These are phyloP conservation scores for Melinaea menophilus DNA, from an alignment of 2,888 invertebrate genomes.

Conservation along the genomic window DNA sequence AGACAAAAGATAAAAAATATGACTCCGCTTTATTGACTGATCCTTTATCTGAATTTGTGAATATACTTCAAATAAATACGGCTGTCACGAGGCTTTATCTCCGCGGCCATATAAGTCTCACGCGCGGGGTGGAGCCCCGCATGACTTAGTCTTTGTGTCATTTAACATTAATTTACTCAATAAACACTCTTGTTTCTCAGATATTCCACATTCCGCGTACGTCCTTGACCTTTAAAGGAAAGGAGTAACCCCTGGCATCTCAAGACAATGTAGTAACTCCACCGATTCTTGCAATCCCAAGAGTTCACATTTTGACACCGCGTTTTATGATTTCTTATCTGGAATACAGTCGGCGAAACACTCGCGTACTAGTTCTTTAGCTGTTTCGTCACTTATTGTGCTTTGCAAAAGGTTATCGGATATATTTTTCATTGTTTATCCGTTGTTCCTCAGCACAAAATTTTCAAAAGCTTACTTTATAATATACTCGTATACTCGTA, in stretches of 20 bases:
- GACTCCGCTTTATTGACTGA: conserved; percentile 18
- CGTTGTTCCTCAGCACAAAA: not conserved
- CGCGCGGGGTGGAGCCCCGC: conserved; percentile 2
- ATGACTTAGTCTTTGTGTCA: conserved; percentile 32
- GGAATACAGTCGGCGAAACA: conserved; percentile 56
- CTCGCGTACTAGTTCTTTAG: conserved; percentile 59
- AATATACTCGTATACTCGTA: not conserved
- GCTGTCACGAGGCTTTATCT: conserved; percentile 31
- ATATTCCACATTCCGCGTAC: conserved; percentile 52
- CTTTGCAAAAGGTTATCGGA: conserved; percentile 59
- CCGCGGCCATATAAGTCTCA: conserved; percentile 22
- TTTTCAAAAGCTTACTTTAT: conserved; percentile 5
- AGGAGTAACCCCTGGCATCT: conserved; percentile 55
- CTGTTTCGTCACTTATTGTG: conserved; percentile 54
- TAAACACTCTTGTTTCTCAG: conserved; percentile 44
- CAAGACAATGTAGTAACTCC: conserved; percentile 54
- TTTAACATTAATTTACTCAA: conserved; percentile 50
- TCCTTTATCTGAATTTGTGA: conserved; percentile 24
- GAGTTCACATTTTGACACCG: conserved; percentile 55
- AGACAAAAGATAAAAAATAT: conserved; percentile 27
- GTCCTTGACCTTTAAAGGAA: conserved; percentile 71
- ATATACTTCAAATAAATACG: conserved; percentile 30
- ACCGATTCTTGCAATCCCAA: conserved; percentile 61
- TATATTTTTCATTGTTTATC: conserved; percentile 30
- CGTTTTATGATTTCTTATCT: conserved; percentile 69